phyloP scores from a whole-genome alignment of 2,113 vertebrate genomes.

The Phycodurus eques region DNA sequence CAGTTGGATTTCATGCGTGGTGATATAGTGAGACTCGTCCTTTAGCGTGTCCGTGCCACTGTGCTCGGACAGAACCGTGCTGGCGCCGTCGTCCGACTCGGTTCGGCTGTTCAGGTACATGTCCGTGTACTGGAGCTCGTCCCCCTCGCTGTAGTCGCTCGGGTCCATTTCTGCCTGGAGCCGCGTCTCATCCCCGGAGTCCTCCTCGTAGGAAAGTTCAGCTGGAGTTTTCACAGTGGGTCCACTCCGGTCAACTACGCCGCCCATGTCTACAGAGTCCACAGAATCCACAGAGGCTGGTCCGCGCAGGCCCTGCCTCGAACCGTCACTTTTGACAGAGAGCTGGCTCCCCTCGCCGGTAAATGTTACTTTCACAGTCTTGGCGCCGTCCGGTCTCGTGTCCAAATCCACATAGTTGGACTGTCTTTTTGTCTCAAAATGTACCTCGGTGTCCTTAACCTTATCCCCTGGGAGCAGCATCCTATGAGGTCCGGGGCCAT shows the following conservation, averaged over 20 bases:
- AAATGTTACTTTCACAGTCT: constrained; percentile 66
- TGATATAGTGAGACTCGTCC: constrained; percentile 90
- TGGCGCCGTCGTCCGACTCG: constrained; percentile 65
- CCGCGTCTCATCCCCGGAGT: constrained; percentile 34
- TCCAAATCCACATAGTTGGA: constrained; percentile 78
- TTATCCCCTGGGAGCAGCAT: constrained; percentile 62
- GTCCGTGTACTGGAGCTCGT: constrained; percentile 76
- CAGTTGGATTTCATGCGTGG: constrained; percentile 94
- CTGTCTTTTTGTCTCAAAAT: constrained; percentile 54
- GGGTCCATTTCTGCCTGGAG: constrained; percentile 27
- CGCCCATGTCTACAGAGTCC: constrained; percentile 20
- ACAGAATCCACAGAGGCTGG: constrained; percentile 23
- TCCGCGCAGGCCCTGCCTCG: constrained; percentile 29
- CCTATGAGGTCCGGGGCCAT: constrained; percentile 64
- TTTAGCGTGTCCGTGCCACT: constrained; percentile 55
- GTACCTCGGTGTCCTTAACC: constrained; percentile 8
- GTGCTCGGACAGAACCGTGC: constrained; percentile 58
- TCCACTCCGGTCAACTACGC: constrained; percentile 21
- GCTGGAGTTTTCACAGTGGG: constrained; percentile 28
- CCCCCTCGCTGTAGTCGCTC: constrained; percentile 69
- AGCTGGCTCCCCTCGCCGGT: constrained; percentile 69
- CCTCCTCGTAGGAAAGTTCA: constrained; percentile 36
- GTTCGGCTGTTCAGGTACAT: constrained; percentile 73
- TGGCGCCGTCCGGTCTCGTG: constrained; percentile 57
- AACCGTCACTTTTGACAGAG: constrained; percentile 63